A percentile compares a stretch with the other conserved stretches of the same genome.
phyloP scores from a whole-genome alignment of 2,888 invertebrate genomes.

The Stegana nigrithorax region DNA sequence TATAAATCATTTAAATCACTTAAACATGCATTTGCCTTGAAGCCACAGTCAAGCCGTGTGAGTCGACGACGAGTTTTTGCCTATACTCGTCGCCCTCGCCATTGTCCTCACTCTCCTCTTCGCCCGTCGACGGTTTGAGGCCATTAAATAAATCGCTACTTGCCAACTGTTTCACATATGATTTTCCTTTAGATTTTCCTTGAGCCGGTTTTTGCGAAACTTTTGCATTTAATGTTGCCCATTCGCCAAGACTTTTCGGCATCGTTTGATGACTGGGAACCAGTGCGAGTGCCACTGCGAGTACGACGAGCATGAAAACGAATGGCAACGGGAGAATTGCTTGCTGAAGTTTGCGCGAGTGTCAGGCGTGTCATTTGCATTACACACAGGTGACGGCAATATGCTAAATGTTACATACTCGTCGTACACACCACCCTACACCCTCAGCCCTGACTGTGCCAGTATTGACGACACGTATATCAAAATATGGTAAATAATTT shows the following conservation, averaged over 20 bases:
- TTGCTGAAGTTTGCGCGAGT: neutral
- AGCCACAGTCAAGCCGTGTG: constrained; percentile 15
- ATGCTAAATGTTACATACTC: constrained; percentile 52
- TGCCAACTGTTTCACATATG: constrained; percentile 67
- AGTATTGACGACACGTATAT: too few species aligned
- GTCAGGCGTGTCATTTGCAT: constrained; percentile 49
- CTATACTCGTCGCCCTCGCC: constrained; percentile 4
- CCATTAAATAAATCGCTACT: constrained; percentile 68
- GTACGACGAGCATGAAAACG: neutral
- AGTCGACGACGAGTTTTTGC: neutral
- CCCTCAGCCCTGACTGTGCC: too few species aligned
- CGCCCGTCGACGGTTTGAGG: constrained; percentile 38
- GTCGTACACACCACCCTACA: too few species aligned
- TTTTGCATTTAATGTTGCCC: constrained; percentile 46
- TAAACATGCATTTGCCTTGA: constrained; percentile 63
- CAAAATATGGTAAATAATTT: too few species aligned
- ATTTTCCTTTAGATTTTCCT: constrained; percentile 54
- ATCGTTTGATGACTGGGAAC: neutral
- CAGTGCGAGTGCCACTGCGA: constrained; percentile 21
- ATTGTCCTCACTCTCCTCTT: neutral
- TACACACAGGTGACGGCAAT: constrained; percentile 56
- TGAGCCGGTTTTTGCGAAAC: constrained; percentile 39
- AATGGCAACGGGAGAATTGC: neutral
- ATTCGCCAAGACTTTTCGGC: constrained; percentile 14
- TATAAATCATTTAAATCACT: constrained; percentile 70